Evolutionary conservation across 2,797 vertebrate species (phyloP).

Genomic region (Acipenser ruthenus): DNA sequence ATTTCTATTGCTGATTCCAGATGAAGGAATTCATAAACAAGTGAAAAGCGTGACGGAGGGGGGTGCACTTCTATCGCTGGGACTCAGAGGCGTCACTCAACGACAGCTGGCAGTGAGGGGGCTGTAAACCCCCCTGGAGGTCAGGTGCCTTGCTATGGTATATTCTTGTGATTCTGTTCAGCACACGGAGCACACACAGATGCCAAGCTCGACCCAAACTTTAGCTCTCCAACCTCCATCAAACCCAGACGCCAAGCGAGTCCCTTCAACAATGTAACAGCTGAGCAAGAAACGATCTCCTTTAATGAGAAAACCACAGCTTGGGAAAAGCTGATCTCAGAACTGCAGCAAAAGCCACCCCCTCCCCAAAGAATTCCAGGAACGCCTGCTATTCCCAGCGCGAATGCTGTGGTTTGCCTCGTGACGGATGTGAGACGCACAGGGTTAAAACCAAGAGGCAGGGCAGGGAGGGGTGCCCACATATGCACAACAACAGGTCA

Average conservation of each 20-base stretch:
- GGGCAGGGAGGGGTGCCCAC: background rate
- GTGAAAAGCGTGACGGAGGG: no score
- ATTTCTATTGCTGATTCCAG: background rate
- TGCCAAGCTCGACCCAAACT: conserved; percentile 15
- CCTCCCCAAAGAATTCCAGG: conserved; percentile 30
- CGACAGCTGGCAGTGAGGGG: conserved; percentile 5
- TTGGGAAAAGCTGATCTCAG: conserved; percentile 29
- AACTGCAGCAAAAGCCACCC: conserved; percentile 19
- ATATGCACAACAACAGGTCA: no score
- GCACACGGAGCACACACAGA: conserved; percentile 2
- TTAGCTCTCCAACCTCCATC: conserved; percentile 10
- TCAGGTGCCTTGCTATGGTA: background rate
- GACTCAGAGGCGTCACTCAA: conserved; percentile 5
- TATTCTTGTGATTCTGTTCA: background rate
- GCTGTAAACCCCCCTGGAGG: background rate
- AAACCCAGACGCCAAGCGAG: conserved; percentile 11
- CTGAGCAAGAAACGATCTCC: conserved; percentile 23
- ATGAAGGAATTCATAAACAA: no score
- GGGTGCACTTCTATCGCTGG: background rate
- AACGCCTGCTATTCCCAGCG: conserved; percentile 33
- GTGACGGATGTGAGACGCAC: conserved; percentile 2
- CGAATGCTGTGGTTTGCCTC: conserved; percentile 29
- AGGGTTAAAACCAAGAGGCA: conserved; percentile 10
- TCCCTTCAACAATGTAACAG: conserved; percentile 18
- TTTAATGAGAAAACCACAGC: conserved; percentile 22